Conservation (phyloP, 1,140 invertebrate genomes). For the Heliconius congener region DNA sequence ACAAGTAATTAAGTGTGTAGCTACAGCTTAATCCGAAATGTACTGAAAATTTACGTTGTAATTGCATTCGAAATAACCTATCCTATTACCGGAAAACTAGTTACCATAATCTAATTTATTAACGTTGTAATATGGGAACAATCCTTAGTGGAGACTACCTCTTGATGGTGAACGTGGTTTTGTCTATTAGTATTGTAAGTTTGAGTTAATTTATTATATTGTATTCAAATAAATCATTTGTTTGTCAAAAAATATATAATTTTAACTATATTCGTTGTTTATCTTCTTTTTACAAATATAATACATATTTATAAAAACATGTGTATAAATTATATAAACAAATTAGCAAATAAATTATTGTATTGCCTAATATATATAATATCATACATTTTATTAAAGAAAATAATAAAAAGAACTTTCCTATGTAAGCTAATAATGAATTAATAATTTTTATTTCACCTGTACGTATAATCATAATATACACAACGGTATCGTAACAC, state of each 20-base stretch:
- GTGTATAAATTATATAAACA: no score
- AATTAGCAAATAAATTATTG: no score
- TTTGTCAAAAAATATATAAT: no score
- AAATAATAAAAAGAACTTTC: neutral
- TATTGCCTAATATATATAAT: neutral
- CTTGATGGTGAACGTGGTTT: neutral
- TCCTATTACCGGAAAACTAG: slow-evolving; percentile 24
- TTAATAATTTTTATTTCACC: slow-evolving; percentile 2
- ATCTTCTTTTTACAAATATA: no score
- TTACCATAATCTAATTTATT: slow-evolving; percentile 18
- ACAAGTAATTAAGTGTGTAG: slow-evolving; percentile 22
- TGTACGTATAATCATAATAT: neutral
- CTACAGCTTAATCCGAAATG: slow-evolving; percentile 19
- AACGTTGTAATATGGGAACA: neutral
- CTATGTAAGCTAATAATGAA: neutral
- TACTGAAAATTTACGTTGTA: slow-evolving; percentile 27
- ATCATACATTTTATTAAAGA: neutral
- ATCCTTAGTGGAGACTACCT: neutral
- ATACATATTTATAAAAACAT: no score
- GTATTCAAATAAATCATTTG: neutral
- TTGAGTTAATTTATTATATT: neutral
- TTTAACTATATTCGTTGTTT: no score
- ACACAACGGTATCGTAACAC: slow-evolving; percentile 36
- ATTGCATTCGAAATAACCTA: slow-evolving; percentile 30
- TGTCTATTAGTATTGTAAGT: neutral